Evolutionary conservation across 1,140 invertebrate species (phyloP), one percentile per base, ranked within the genome.

Genomic region (Augochlora pura): DNA sequence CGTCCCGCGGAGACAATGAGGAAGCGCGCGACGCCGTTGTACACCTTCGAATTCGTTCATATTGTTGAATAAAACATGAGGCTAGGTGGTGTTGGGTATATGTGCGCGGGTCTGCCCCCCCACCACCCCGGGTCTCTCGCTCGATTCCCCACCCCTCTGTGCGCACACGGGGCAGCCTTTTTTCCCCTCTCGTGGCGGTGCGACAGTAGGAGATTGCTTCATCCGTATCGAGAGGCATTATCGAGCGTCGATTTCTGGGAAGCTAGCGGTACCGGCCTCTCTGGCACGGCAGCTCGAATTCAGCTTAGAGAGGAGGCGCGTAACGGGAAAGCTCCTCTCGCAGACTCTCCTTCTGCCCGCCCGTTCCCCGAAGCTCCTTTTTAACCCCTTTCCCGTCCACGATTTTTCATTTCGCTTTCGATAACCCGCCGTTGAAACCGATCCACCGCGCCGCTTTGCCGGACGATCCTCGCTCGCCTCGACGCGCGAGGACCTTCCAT

Each of bases 211-310:
- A 85, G 86, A 89, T 88, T 89, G 88, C 88, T 89, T 89, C 87
- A 89, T 88, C 80, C 86, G 84, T 84, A 89, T 89, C 82, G 82
- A 83, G 81, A 87, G 85, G 83, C 62, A 87, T 88, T 88, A 88
- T 88, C 77, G 83, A 86, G 87, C 84, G 73, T 87, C 84, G 84
- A 88, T 88, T 89, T 88, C 88, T 87, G 77, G 80, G 86, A 89
- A 89, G 86, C 85, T 89, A 89, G 87, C 88, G 88, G 88, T 86
- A 86, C 81, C 72, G 69, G 77, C 70, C 77, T 83, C 77, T 83
- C 66, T 74, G 82, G 68, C 83, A n/a, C 66, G 72, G 49, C 66
- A 71, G 65, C 69, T 77, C 76, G 80, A 88, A 81, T 87, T 82
- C 83, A 77, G 88, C 83, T 88, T 88, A 80, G 86, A 82, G 74